phyloP scores from a whole-genome alignment of 2,888 invertebrate genomes.

The Atrina japonica region DNA sequence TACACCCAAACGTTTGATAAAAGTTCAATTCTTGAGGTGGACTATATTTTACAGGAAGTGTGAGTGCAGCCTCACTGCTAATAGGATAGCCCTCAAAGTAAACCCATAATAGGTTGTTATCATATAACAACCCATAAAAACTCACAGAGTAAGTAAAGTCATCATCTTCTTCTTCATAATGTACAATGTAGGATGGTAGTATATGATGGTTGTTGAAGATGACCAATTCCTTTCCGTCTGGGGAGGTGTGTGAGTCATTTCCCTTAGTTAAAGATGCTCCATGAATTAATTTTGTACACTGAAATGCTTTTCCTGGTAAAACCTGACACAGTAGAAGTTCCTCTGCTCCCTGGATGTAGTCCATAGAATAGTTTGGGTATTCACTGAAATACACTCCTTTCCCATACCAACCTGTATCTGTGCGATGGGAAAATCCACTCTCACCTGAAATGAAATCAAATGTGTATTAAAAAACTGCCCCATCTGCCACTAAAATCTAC shows the following conservation, averaged over 20 bases:
- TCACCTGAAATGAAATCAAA: constrained; percentile 42
- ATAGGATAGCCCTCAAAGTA: no score
- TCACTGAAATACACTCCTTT: constrained; percentile 75
- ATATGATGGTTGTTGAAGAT: constrained; percentile 71
- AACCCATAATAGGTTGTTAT: not conserved
- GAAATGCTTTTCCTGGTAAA: constrained; percentile 69
- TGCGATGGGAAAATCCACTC: constrained; percentile 52
- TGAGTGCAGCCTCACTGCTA: no score
- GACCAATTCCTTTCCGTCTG: constrained; percentile 69
- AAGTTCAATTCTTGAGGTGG: no score
- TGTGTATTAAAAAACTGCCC: no score
- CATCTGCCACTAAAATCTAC: not conserved
- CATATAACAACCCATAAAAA: no score
- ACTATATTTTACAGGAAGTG: no score
- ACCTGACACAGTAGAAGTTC: constrained; percentile 71
- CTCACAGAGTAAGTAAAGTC: constrained; percentile 51
- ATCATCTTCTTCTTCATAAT: constrained; percentile 54
- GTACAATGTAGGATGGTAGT: constrained; percentile 70
- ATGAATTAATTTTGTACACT: constrained; percentile 66
- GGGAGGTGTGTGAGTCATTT: constrained; percentile 72
- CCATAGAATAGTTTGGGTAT: constrained; percentile 71
- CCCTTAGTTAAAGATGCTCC: constrained; percentile 62
- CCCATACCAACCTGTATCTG: constrained; percentile 64
- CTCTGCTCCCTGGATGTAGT: constrained; percentile 65
- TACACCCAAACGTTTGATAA: no score